Evolutionary conservation across 1,140 invertebrate species (phyloP).

Genomic region (Cylas formicarius): DNA sequence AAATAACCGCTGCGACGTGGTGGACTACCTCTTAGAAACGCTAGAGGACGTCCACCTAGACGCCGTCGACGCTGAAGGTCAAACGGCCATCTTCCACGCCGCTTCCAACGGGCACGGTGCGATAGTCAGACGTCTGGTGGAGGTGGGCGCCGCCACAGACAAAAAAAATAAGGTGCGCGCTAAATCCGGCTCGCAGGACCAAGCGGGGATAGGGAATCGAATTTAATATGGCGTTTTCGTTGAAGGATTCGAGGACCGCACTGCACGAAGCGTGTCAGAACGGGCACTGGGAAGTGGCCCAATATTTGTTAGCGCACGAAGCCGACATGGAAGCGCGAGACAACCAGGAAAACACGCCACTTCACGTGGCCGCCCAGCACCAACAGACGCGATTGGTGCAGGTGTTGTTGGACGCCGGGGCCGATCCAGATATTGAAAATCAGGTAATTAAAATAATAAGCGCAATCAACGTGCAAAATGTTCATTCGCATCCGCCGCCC

Average conservation of each 20-base stretch:
- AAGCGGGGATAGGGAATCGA: neutral
- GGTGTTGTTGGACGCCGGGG: conserved; percentile 54
- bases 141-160: conserved; percentile 61
- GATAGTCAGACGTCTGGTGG: conserved; percentile 62
- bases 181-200: neutral
- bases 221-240: neutral
- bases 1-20: conserved; percentile 55
- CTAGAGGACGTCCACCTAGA: conserved; percentile 55
- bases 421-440: conserved; percentile 52
- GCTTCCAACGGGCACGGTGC: conserved; percentile 65
- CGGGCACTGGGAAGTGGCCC: conserved; percentile 61
- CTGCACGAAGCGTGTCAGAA: conserved; percentile 67
- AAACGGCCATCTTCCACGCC: conserved; percentile 68
- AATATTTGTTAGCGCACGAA: conserved; percentile 54
- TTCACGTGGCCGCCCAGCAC: conserved; percentile 75
- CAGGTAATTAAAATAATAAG: conserved; percentile 38
- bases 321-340: conserved; percentile 57
- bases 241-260: conserved; percentile 57
- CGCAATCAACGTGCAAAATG: no score
- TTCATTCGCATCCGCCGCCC: no score
- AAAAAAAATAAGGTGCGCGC: conserved; percentile 47
- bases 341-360: conserved; percentile 67
- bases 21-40: conserved; percentile 54
- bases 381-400: conserved; percentile 67
- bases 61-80: conserved; percentile 52